Conservation (phyloP, 2,888 invertebrate species). For the Tetropium fuscum region DNA sequence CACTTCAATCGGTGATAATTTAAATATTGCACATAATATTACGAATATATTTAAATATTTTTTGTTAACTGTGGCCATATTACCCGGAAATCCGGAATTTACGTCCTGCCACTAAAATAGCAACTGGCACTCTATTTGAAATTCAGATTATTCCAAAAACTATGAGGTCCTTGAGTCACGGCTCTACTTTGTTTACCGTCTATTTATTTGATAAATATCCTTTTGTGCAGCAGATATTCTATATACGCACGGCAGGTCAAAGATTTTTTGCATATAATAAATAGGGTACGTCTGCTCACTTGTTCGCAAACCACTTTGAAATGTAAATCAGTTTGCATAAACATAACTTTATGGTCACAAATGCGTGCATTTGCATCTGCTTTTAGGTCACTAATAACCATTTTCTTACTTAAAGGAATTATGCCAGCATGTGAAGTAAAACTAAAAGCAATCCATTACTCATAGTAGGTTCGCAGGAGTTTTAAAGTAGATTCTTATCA, state of each 20-base stretch:
- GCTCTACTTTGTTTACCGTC: slow-evolving; percentile 4
- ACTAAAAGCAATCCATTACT: background rate
- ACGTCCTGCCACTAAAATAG: too few relatives aligned
- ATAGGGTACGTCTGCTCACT: slow-evolving; percentile 6
- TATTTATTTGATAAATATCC: slow-evolving; percentile 15
- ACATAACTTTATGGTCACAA: slow-evolving; percentile 6
- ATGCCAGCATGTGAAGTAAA: background rate
- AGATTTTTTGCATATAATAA: slow-evolving; percentile 19
- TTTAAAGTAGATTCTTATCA: background rate
- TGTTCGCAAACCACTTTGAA: slow-evolving; percentile 8
- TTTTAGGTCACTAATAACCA: slow-evolving; percentile 10
- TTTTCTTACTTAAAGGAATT: slow-evolving; percentile 8
- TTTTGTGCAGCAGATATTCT: background rate
- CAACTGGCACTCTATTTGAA: slow-evolving; percentile 1
- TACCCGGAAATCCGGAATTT: too few relatives aligned
- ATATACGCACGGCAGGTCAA: slow-evolving; percentile 1
- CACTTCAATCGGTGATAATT: too few relatives aligned
- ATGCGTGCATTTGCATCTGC: slow-evolving; percentile 14
- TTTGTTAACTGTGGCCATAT: too few relatives aligned
- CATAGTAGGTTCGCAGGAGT: background rate
- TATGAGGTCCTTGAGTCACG: background rate
- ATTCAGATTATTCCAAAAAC: slow-evolving; percentile 9
- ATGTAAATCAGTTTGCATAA: slow-evolving; percentile 16
- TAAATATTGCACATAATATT: too few relatives aligned
- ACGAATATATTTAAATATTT: too few relatives aligned